A percentile compares a stretch with the other conserved stretches of the same genome.
Evolutionary conservation across 1,140 invertebrate genomes (phyloP).

Genomic region (Hypothenemus hampei): DNA sequence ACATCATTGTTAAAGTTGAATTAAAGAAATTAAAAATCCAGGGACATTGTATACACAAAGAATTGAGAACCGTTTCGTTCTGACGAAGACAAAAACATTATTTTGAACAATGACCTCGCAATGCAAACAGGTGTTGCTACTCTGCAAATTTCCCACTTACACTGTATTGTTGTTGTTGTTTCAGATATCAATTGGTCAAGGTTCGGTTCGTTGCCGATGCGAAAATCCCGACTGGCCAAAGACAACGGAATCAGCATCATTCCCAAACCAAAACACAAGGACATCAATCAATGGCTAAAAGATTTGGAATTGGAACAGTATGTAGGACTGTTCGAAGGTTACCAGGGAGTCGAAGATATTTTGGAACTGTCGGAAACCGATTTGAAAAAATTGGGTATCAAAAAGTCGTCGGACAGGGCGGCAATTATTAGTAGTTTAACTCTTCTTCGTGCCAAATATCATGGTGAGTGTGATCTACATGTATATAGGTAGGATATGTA

Average conservation of each 20-base stretch:
- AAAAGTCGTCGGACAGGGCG: constrained; percentile 57
- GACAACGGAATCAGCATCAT: constrained; percentile 21
- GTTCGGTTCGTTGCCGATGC: constrained; percentile 38
- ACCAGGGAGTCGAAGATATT: constrained; percentile 53
- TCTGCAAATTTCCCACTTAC: too few relatives aligned
- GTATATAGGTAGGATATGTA: too few relatives aligned
- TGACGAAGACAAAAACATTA: too few relatives aligned
- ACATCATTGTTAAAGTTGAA: too few relatives aligned
- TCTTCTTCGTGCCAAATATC: constrained; percentile 55
- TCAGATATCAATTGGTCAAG: constrained; percentile 37
- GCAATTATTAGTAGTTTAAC: constrained; percentile 60
- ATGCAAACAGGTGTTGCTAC: too few relatives aligned
- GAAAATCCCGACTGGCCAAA: constrained; percentile 32
- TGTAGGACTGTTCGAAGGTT: constrained; percentile 45
- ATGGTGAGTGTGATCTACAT: too few relatives aligned
- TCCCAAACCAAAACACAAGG: constrained; percentile 42
- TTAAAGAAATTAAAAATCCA: too few relatives aligned
- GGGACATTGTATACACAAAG: too few relatives aligned
- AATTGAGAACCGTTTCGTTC: too few relatives aligned
- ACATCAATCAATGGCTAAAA: constrained; percentile 46
- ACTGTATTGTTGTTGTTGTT: too few relatives aligned
- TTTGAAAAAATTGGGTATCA: constrained; percentile 57
- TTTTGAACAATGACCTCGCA: too few relatives aligned
- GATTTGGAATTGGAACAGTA: constrained; percentile 48
- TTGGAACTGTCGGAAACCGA: constrained; percentile 56